Conservation (phyloP, 2,113 vertebrate genomes). For the Trachemys scripta region DNA sequence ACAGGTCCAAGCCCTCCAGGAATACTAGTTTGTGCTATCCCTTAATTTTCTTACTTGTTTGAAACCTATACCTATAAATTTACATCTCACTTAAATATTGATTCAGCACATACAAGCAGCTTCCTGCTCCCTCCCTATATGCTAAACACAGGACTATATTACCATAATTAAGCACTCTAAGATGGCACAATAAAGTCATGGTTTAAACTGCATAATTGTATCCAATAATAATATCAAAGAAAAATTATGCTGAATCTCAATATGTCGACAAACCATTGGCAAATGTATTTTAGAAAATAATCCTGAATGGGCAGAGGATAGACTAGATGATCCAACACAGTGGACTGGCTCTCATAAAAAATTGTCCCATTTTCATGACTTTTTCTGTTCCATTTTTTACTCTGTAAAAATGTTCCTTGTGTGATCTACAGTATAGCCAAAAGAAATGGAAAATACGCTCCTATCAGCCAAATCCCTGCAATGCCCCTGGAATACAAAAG, state of each 20-base stretch:
- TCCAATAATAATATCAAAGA: not conserved
- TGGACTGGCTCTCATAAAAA: not conserved
- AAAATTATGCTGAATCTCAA: not conserved
- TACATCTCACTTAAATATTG: not conserved
- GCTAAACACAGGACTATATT: not conserved
- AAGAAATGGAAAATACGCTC: not conserved
- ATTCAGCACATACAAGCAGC: not conserved
- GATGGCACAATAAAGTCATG: not conserved
- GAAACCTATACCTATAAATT: not conserved
- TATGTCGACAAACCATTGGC: not conserved
- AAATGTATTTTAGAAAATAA: not conserved
- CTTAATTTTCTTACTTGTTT: not conserved
- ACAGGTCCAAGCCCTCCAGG: not conserved
- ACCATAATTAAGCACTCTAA: not conserved
- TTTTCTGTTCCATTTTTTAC: not conserved
- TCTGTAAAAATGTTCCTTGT: not conserved
- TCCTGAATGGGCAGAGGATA: not conserved
- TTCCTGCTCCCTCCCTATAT: slow-evolving; percentile 4
- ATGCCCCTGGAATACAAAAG: not conserved
- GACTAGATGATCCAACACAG: not conserved
- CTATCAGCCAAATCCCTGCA: not conserved
- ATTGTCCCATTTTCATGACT: not conserved
- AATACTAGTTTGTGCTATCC: not conserved
- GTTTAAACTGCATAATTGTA: not conserved
- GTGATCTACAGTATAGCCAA: not conserved